These are phyloP conservation scores for Trissoscelio sp. DNA, from an alignment of 2,888 invertebrate species.

Conservation along the genomic window DNA sequence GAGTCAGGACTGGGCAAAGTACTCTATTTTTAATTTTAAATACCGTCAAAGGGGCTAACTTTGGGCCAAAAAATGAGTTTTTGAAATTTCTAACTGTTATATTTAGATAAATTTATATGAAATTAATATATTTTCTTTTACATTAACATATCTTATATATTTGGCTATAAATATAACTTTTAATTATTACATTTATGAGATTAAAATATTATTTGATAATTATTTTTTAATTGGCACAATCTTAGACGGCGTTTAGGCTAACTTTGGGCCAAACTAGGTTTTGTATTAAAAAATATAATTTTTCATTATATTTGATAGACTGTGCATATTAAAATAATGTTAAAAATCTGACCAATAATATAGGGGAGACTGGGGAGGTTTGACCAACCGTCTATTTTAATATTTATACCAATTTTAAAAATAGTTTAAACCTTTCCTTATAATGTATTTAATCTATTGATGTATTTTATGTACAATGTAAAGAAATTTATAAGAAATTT, in stretches of 20 bases:
- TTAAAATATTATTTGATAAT: not conserved
- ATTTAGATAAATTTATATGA: not conserved
- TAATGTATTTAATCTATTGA: too few species aligned
- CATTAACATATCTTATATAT: not conserved
- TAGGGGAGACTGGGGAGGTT: too few species aligned
- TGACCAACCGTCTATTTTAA: too few species aligned
- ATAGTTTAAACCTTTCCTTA: too few species aligned
- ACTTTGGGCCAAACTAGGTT: not conserved
- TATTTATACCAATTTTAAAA: too few species aligned
- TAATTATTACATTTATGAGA: not conserved
- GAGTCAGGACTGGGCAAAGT: too few species aligned
- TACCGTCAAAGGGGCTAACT: not conserved
- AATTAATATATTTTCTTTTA: not conserved
- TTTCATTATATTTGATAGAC: not conserved
- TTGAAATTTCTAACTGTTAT: not conserved
- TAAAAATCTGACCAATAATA: not conserved
- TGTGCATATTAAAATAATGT: not conserved
- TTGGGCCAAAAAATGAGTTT: not conserved
- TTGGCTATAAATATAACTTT: not conserved
- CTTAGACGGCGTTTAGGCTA: not conserved
- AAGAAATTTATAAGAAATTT: too few species aligned
- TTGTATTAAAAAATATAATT: not conserved
- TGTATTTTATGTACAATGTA: too few species aligned
- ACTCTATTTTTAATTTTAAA: too few species aligned
- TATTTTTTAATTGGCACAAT: not conserved